These are phyloP conservation scores for Alca torda DNA, from an alignment of 2,797 vertebrate species.

Conservation along the genomic window DNA sequence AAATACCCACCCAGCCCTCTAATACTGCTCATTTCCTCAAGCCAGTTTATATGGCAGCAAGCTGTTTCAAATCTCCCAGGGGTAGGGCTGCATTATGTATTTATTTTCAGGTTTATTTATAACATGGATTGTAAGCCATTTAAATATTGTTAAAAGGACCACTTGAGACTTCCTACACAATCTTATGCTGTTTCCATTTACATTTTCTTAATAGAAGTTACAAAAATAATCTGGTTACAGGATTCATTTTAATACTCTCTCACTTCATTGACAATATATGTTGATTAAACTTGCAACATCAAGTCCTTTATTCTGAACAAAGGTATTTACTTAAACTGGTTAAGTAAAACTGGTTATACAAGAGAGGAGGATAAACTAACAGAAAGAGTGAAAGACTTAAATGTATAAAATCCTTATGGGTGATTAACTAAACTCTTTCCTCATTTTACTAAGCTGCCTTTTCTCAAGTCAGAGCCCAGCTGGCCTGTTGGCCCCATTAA, in stretches of 20 bases:
- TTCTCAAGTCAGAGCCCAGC: neutral
- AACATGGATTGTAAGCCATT: neutral
- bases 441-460: neutral
- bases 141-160: neutral
- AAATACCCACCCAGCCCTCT: neutral
- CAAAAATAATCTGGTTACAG: neutral
- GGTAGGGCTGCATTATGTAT: neutral
- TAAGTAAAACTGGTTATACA: neutral
- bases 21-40: neutral
- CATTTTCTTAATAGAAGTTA: neutral
- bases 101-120: neutral
- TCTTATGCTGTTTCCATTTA: neutral
- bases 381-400: neutral
- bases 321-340: neutral
- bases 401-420: neutral
- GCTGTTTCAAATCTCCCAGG: neutral
- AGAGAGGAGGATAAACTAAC: neutral
- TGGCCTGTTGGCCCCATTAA: neutral
- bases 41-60: neutral
- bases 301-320: neutral
- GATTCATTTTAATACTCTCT: neutral
- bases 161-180: neutral
- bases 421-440: neutral
- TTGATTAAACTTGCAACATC: neutral
- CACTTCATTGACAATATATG: neutral